Conservation (phyloP, 2,113 vertebrate genomes). For the Alectura lathami region DNA sequence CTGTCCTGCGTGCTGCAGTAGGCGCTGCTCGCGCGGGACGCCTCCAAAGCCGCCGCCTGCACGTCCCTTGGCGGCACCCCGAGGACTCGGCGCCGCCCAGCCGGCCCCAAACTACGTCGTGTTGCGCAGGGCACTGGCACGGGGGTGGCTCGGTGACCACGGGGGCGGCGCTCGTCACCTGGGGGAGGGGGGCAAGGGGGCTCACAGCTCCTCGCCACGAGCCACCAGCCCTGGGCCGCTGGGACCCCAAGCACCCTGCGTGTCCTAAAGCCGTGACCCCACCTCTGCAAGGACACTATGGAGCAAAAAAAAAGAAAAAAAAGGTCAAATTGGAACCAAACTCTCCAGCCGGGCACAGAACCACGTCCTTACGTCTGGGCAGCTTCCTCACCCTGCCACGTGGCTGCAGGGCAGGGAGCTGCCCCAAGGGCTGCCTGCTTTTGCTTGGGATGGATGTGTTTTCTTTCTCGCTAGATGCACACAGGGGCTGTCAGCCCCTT, state of each 20-base stretch:
- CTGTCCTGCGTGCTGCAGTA: constrained; percentile 88
- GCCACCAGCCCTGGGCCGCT: neutral
- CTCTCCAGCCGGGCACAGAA: neutral
- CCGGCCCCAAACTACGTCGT: neutral
- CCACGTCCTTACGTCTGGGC: neutral
- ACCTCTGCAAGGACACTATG: neutral
- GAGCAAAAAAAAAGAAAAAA: neutral
- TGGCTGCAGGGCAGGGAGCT: neutral
- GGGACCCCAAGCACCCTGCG: too few species aligned
- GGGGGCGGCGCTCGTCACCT: neutral
- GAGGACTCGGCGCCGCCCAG: neutral
- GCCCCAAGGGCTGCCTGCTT: neutral
- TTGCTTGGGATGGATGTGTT: neutral
- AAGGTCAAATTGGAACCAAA: neutral
- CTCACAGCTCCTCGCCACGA: too few species aligned
- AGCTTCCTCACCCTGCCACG: neutral
- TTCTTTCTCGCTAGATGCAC: neutral
- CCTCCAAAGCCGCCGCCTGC: constrained; percentile 18
- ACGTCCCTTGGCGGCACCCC: neutral
- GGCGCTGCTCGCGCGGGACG: neutral
- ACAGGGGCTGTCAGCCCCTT: neutral
- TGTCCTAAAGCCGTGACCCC: neutral
- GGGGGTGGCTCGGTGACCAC: neutral
- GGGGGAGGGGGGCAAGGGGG: neutral
- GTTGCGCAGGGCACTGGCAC: neutral